Base-by-base conservation (phyloP, 2,888 invertebrate species). In the Cabera pusaria region DNA sequence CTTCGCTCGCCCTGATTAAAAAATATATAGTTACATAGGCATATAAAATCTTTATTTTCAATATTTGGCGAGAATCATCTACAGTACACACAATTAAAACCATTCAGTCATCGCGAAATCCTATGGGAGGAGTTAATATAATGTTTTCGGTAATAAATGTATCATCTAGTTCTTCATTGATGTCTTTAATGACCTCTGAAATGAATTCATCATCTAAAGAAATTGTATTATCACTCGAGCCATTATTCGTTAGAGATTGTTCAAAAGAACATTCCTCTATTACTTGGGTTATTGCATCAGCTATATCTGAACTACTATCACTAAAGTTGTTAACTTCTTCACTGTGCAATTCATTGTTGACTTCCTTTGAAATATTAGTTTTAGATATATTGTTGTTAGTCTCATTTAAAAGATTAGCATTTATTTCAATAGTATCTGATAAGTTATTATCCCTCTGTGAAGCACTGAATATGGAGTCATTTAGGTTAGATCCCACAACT, bases 251-350 rank as follows among this genome's bases (percentile, higher is more conserved):
- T 11, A 22, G 31, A 7, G 11, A 3, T 14, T 26, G 21, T 28
- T 58, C 50, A 7, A 45, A 23, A n/a, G 64, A 63, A 49, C 49
- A 66, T 45, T 78, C 72, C 52, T 71, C 72, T 26, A 87, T 60
- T 2, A 83, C 52, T 70, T 86, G 86, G 6, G 88, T 88, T 11
- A 69, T 34, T 5, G 81, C 83, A 44, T 78, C 76, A 16, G 81
- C 80, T 35, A 74, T 62, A 47, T 78, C 74, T 3, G 66, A 67
- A 55, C 40, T 31, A 43, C 29, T 44, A 7, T 59, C 52, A 18
- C 44, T 52, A 29, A 46, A 17, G 4, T 23, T 31, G 6, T 16
- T 14, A 31, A 2, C 6, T 17, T 34, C 28, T 14, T 2, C 1
- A n/a, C 3, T 7, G 1, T 24, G 5, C 10, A 12, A n/a, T 24